Evolutionary conservation across 2,888 invertebrate species (phyloP), one percentile per base, ranked within the genome.

Genomic region (Brenthis hecate): DNA sequence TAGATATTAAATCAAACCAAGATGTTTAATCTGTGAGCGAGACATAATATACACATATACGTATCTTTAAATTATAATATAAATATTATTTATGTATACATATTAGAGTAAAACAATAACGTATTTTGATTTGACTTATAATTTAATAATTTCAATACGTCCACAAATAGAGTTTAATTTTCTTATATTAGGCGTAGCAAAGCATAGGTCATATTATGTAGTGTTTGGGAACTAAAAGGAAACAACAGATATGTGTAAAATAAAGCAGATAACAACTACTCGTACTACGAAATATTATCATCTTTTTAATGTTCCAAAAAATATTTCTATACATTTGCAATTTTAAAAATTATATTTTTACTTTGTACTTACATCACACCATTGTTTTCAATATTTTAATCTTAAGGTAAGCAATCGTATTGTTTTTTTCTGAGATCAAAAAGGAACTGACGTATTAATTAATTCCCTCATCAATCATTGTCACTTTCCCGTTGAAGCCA

Each of bases 371-470:
- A 72, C 28, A 60, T 14, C 50, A 50, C 55, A 32, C 32, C 61
- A 66, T 68, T 65, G 56, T 66, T 51, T 54, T 56, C 54, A 53
- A 60, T 55, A 56, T 66, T 68, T 66, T 60, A 76, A 76, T 75
- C 72, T 73, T 56, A 63, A 69, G 70, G 68, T 75, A 65, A 57
- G 60, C 72, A 74, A 68, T 81, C 78, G 80, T 80, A 81, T 83
- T 82, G 80, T 82, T 85, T 85, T 86, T 87, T 84, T 81, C 80
- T 62, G 70, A 74, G 79, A 78, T 76, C 78, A 76, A 80, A 81
- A 85, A 85, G 86, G 85, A 88, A 87, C 84, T 87, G 86, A 76
- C 77, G 80, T 80, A 82, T 80, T 81, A 82, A 82, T 82, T 81
- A 82, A 80, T 80, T 76, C 74, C 75, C 73, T 77, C 81, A 82